Evolutionary conservation across 2,113 vertebrate genomes (phyloP).

Genomic region (Trachemys scripta): DNA sequence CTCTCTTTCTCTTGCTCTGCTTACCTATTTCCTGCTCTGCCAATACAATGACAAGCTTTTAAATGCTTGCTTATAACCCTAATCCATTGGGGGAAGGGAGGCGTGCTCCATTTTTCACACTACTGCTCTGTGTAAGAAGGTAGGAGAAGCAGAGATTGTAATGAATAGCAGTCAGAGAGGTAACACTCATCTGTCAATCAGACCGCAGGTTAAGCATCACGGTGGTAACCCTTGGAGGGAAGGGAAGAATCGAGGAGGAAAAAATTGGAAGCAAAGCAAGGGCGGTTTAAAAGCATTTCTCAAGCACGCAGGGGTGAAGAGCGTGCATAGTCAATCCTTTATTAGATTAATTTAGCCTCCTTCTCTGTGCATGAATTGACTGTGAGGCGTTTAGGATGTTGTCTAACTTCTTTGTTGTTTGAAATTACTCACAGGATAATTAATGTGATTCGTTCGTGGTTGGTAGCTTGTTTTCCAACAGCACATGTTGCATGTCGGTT

Average conservation of each 20-base stretch:
- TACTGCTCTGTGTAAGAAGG: fast-evolving
- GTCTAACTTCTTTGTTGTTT: not conserved
- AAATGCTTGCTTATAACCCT: not conserved
- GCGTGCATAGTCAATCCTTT: fast-evolving
- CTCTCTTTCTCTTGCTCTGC: not conserved
- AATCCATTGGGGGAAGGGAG: not conserved
- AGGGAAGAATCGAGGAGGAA: not conserved
- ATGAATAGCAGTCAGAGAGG: not conserved
- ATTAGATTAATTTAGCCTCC: not conserved
- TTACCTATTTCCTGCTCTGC: not conserved
- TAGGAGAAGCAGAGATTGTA: not conserved
- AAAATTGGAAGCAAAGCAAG: not conserved
- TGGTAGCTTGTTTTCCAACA: not conserved
- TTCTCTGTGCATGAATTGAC: not conserved
- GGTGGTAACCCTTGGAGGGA: not conserved
- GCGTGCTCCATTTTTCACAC: not conserved
- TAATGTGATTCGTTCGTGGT: not conserved
- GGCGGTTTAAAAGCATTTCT: not conserved
- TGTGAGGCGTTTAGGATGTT: not conserved
- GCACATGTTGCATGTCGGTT: not conserved
- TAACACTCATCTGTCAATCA: not conserved
- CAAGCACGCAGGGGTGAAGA: not conserved
- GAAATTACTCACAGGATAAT: not conserved
- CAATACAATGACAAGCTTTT: fast-evolving
- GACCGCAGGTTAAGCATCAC: not conserved